phyloP scores from a whole-genome alignment of 1,140 invertebrate genomes.

The Papilio glaucus region DNA sequence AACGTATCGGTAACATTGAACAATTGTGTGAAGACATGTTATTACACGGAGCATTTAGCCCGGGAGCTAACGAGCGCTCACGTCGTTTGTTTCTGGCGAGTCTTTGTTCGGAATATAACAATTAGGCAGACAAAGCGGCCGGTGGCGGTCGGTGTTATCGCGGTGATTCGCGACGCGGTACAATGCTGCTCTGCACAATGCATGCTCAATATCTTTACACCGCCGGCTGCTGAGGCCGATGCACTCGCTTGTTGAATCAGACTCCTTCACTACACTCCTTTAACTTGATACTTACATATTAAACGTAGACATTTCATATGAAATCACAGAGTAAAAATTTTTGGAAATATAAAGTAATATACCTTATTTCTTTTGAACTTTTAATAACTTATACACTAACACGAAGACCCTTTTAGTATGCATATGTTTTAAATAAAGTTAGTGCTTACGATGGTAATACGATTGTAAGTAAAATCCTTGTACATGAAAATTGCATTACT shows the following conservation, averaged over 20 bases:
- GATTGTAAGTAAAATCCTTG: too few relatives aligned
- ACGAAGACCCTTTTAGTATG: too few relatives aligned
- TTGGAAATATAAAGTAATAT: neutral
- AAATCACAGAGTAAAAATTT: slow-evolving; percentile 7
- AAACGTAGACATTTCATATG: slow-evolving; percentile 15
- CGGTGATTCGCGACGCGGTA: slow-evolving; percentile 56
- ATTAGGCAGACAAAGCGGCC: slow-evolving; percentile 76
- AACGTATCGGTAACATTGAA: slow-evolving; percentile 69
- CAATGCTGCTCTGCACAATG: slow-evolving; percentile 70
- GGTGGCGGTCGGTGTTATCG: slow-evolving; percentile 69
- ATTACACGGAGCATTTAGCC: slow-evolving; percentile 75
- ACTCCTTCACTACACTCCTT: slow-evolving; percentile 60
- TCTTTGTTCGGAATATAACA: slow-evolving; percentile 77
- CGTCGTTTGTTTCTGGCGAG: slow-evolving; percentile 65
- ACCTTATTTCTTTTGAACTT: neutral
- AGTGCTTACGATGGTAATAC: too few relatives aligned
- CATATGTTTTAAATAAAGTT: too few relatives aligned
- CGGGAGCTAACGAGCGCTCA: slow-evolving; percentile 63
- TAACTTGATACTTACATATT: slow-evolving; percentile 40
- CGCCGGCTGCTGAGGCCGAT: slow-evolving; percentile 58
- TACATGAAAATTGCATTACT: too few relatives aligned
- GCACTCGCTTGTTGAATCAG: slow-evolving; percentile 72
- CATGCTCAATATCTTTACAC: slow-evolving; percentile 78
- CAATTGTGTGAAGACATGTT: slow-evolving; percentile 80
- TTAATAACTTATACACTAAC: too few relatives aligned